A percentile compares a stretch with the other conserved stretches of the same genome.
Conservation (phyloP, 2,797 vertebrate species). For the Glyptemys insculpta region DNA sequence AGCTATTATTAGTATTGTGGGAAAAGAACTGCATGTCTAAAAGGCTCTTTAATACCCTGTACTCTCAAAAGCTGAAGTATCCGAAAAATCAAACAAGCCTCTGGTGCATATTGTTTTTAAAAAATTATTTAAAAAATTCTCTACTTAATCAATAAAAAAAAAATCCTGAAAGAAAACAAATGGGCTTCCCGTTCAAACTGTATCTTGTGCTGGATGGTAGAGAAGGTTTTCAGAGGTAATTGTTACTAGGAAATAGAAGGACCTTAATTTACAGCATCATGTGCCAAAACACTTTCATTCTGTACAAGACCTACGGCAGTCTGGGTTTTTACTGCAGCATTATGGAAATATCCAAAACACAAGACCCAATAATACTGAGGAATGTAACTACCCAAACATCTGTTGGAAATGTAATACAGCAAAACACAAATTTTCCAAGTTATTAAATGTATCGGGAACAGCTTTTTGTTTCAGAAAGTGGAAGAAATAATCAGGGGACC, state of each 20-base stretch:
- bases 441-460: no score
- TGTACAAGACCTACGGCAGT: background rate
- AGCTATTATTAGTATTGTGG: background rate
- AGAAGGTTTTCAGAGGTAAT: background rate
- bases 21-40: background rate
- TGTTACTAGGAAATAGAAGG: background rate
- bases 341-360: background rate
- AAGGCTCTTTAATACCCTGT: slow-evolving; percentile 4
- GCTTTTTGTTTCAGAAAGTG: no score
- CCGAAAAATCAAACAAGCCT: slow-evolving; percentile 13
- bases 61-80: slow-evolving; percentile 7
- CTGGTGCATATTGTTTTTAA: background rate
- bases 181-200: slow-evolving; percentile 18
- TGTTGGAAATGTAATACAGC: no score
- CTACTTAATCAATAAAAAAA: background rate
- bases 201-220: background rate
- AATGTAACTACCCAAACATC: no score
- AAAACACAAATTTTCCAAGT: no score
- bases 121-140: background rate
- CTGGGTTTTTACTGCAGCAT: background rate
- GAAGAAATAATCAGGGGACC: no score
- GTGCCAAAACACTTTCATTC: background rate
- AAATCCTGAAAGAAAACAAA: background rate
- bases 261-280: background rate
- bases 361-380: no score